A percentile compares a stretch with the other conserved stretches of the same genome.
These are phyloP conservation scores for Scytalopus superciliaris DNA, from an alignment of 2,113 vertebrate genomes.

Conservation along the genomic window DNA sequence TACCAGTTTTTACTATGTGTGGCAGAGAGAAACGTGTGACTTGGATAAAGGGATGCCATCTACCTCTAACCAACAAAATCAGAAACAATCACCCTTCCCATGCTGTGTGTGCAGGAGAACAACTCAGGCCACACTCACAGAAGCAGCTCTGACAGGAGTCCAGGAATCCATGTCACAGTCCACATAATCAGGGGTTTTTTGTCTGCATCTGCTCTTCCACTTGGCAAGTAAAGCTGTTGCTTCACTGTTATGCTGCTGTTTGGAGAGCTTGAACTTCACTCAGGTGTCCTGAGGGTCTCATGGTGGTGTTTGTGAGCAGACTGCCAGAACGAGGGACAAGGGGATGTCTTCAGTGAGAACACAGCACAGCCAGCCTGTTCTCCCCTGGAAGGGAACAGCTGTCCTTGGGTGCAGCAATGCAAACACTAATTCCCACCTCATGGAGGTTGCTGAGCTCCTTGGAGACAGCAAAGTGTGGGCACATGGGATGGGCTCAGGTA, in stretches of 20 bases:
- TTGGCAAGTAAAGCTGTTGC: background rate
- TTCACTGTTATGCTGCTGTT: background rate
- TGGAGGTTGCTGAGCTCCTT: background rate
- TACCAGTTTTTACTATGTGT: background rate
- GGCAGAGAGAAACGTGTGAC: background rate
- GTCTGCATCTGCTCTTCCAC: background rate
- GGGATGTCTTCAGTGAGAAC: background rate
- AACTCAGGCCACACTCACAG: background rate
- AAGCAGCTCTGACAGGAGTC: background rate
- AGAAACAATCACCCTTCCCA: background rate
- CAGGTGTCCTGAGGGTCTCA: fast-evolving
- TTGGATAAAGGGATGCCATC: background rate
- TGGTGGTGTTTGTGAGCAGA: background rate
- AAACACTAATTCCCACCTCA: background rate
- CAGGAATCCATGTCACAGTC: background rate
- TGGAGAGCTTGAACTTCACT: background rate
- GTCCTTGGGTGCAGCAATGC: background rate
- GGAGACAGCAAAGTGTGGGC: background rate
- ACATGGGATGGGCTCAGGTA: fast-evolving
- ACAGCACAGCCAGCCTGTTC: background rate
- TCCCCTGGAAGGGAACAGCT: background rate
- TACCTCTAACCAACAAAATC: background rate
- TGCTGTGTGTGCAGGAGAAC: fast-evolving
- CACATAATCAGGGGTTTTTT: background rate
- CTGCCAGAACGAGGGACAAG: fast-evolving